phyloP scores from a whole-genome alignment of 37 sponge, comb jelly and placozoan genomes.

The Bolinopsis microptera region DNA sequence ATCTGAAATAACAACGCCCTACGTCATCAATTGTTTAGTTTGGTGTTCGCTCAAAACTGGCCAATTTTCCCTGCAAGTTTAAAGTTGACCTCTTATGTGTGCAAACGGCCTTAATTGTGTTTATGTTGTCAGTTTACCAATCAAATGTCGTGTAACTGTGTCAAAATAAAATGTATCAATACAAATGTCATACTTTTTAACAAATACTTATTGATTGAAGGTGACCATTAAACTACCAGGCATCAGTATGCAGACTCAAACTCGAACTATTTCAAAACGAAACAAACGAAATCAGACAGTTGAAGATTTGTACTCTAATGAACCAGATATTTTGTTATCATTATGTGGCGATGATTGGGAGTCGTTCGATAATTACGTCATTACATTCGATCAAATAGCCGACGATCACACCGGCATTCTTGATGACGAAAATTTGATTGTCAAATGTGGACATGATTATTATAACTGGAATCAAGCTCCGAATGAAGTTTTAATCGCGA shows the following conservation, averaged over 20 bases:
- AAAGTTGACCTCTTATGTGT: too few relatives aligned
- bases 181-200: too few relatives aligned
- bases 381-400: background rate
- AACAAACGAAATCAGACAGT: conserved; percentile 59
- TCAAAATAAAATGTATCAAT: too few relatives aligned
- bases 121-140: too few relatives aligned
- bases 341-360: conserved; percentile 54
- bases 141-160: too few relatives aligned
- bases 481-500: background rate
- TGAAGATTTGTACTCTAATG: background rate
- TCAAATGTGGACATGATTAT: conserved; percentile 18
- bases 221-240: too few relatives aligned
- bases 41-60: too few relatives aligned
- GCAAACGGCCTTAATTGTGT: too few relatives aligned
- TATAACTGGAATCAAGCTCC: conserved; percentile 37
- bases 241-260: conserved; percentile 40
- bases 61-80: too few relatives aligned
- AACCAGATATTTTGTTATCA: conserved; percentile 19
- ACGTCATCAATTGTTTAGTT: too few relatives aligned
- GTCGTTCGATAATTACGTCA: conserved; percentile 21
- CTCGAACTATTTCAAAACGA: conserved; percentile 1
- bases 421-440: conserved; percentile 27
- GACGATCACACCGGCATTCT: background rate
- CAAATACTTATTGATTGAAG: too few relatives aligned
- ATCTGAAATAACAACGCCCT: too few relatives aligned